A percentile compares a stretch with the other conserved stretches of the same genome.
phyloP scores from a whole-genome alignment of 2,888 invertebrate species.

The Luperina nickerlii region DNA sequence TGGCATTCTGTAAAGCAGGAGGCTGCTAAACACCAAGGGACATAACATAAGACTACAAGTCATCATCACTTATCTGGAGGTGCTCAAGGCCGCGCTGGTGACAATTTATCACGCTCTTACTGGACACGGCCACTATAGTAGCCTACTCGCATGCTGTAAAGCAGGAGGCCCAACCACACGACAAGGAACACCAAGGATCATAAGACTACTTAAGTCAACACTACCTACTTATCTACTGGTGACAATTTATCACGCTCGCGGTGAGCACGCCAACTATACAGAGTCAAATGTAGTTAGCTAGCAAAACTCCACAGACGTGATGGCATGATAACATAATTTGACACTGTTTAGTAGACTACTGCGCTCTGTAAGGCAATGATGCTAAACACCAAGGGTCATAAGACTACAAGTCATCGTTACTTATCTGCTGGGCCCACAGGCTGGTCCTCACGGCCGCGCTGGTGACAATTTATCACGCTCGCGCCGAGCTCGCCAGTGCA shows the following conservation, averaged over 20 bases:
- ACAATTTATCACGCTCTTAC: constrained; percentile 52
- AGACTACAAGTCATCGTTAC: constrained; percentile 30
- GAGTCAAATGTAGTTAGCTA: neutral
- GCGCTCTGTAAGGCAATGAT: neutral
- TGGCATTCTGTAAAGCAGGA: neutral
- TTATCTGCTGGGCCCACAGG: constrained; percentile 7
- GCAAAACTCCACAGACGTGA: no score
- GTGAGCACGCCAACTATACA: neutral
- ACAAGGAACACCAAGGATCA: neutral
- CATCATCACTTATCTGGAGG: constrained; percentile 13
- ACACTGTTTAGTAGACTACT: neutral
- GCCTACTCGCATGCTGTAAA: neutral
- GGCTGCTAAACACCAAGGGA: neutral
- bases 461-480: constrained; percentile 57
- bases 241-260: neutral
- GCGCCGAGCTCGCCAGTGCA: constrained; percentile 31
- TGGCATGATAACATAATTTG: no score
- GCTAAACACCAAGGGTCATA: neutral
- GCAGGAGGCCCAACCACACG: neutral
- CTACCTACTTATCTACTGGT: constrained; percentile 21
- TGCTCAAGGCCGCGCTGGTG: constrained; percentile 29
- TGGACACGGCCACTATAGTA: neutral
- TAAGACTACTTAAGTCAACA: constrained; percentile 27
- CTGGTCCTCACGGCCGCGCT: constrained; percentile 12
- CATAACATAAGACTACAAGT: constrained; percentile 28